These are phyloP conservation scores for Galeopsomyia nigrocyanea DNA, from an alignment of 2,888 invertebrate species.

Conservation along the genomic window DNA sequence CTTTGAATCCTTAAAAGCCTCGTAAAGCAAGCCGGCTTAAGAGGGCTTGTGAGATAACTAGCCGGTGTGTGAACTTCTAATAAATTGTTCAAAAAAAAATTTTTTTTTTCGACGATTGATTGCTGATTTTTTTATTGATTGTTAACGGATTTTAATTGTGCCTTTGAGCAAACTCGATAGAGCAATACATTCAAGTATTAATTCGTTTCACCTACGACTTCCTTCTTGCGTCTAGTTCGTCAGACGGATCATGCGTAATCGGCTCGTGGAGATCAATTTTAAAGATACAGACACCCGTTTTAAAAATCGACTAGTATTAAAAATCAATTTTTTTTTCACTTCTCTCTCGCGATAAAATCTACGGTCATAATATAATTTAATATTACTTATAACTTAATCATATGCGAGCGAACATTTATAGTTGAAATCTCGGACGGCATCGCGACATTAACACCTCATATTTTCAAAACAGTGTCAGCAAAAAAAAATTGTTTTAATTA, in stretches of 20 bases:
- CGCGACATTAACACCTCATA: not conserved
- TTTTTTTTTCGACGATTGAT: too few species aligned
- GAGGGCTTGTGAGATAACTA: constrained; percentile 25
- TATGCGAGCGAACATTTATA: not conserved
- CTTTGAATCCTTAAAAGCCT: constrained; percentile 45
- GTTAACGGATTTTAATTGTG: too few species aligned
- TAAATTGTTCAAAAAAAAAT: not conserved
- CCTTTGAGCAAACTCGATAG: constrained; percentile 6
- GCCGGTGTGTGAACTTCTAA: not conserved
- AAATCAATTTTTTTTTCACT: not conserved
- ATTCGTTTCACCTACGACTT: not conserved
- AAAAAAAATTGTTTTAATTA: too few species aligned
- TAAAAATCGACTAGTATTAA: not conserved
- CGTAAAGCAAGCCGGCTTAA: constrained; percentile 41
- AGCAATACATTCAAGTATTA: constrained; percentile 38
- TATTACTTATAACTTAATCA: not conserved
- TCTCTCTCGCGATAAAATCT: too few species aligned
- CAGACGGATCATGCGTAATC: constrained; percentile 36
- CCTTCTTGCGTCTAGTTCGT: constrained; percentile 47
- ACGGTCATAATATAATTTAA: not conserved
- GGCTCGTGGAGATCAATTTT: constrained; percentile 42
- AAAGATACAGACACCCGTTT: constrained; percentile 47
- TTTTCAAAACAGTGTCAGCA: too few species aligned
- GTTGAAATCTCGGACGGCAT: not conserved
- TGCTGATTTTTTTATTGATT: too few species aligned